Evolutionary conservation across 2,797 vertebrate genomes (phyloP).

Genomic region (Gephyroberyx darwinii): DNA sequence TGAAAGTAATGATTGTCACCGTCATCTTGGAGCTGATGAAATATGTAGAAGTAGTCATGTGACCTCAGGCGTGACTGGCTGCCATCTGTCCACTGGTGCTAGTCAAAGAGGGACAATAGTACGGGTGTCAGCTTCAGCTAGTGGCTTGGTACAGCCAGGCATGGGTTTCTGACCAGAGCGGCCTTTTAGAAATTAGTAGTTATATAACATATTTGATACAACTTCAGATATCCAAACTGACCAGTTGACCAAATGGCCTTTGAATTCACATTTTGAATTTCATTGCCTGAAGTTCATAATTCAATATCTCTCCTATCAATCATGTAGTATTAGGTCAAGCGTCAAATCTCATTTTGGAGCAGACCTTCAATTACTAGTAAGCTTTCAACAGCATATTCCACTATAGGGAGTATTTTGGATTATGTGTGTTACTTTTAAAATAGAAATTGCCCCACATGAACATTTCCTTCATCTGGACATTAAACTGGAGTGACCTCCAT

Average conservation of each 20-base stretch:
- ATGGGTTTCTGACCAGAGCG: neutral
- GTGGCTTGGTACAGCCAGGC: neutral
- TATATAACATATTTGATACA: neutral
- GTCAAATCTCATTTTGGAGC: neutral
- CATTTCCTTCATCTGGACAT: neutral
- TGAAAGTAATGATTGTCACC: constrained; percentile 18
- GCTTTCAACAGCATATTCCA: neutral
- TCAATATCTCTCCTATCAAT: neutral
- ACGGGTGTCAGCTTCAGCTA: constrained; percentile 1
- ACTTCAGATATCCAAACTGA: too few relatives aligned
- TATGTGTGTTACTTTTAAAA: neutral
- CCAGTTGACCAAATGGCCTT: too few relatives aligned
- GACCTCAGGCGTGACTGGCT: constrained; percentile 29
- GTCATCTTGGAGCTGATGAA: constrained; percentile 31
- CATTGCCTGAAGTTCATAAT: too few relatives aligned
- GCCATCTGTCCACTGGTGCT: constrained; percentile 2
- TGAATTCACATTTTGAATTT: too few relatives aligned
- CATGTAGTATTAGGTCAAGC: neutral
- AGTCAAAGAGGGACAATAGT: constrained; percentile 5
- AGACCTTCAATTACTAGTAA: neutral
- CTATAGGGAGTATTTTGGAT: neutral
- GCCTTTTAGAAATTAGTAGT: neutral
- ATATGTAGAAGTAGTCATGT: constrained; percentile 30
- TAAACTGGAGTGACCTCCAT: neutral
- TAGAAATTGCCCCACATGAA: neutral